Evolutionary conservation across 2,113 vertebrate genomes (phyloP), one percentile per base, ranked within the genome.

Genomic region (Varanus komodoensis): DNA sequence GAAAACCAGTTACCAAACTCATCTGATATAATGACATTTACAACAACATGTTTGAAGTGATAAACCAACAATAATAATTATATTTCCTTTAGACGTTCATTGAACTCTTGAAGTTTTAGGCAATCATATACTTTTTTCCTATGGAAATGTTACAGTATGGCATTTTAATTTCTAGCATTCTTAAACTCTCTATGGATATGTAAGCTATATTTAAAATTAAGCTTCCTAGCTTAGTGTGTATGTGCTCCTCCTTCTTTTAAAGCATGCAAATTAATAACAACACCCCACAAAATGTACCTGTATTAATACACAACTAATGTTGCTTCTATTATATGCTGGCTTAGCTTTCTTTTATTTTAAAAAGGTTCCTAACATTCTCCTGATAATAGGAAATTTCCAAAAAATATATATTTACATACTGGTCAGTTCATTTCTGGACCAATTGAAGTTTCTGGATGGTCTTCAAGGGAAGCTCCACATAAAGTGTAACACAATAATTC

Each of bases 1-100:
- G 93, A 97, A 97, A 97, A 96, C 94, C 95, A 96, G 95, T 96
- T 97, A 96, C 96, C 95, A 96, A 96, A 96, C 93, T 97, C 94
- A 95, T 97, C 95, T 95, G 94, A 97, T 96, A 94, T 95, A 96
- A 97, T 97, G 96, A 96, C 96, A 96, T 95, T 96, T 97, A 94
- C 96, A 97, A 96, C 95, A 97, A 96, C 94, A 95, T 94, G 92
- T 96, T 97, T 96, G 94, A 97, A 93, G 92, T 96, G 96, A 96
- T 97, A 97, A 97, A 95, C 91, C 0, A 0, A 96, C 96, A 97
- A 95, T 96, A 97, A 97, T 97, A 97, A 96, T 97, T 97, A 95
- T 96, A 96, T 97, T 97, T 97, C 87, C 92, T 93, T 96, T 96
- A 96, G 94, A 94, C 71, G 96, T 97, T 91, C 93, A 91, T 95